A percentile compares a stretch with the other conserved stretches of the same genome.
Conservation (phyloP, 2,797 vertebrate species). For the Fratercula arctica region DNA sequence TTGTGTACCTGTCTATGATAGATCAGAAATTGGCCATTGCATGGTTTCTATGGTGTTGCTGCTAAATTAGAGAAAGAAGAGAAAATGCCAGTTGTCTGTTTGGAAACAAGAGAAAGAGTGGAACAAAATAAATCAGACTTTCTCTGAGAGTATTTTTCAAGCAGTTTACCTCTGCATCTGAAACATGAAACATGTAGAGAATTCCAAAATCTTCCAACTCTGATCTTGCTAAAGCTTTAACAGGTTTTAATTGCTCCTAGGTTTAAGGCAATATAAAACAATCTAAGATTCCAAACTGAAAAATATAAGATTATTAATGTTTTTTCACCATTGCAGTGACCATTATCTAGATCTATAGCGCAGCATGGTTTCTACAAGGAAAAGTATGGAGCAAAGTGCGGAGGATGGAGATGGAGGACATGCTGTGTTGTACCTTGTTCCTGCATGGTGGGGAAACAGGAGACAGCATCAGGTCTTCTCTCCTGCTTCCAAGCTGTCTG, state of each 20-base stretch:
- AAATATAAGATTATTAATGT: rapidly evolving
- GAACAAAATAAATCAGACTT: background rate
- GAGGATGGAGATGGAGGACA: background rate
- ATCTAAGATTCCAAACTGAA: background rate
- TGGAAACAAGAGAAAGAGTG: background rate
- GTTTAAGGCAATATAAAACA: background rate
- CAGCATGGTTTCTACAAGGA: background rate
- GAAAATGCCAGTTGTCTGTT: background rate
- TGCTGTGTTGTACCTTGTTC: background rate
- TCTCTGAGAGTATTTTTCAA: background rate
- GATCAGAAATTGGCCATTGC: background rate
- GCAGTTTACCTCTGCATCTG: background rate
- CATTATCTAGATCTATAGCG: background rate
- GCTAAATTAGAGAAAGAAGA: background rate
- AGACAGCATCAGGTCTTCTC: background rate
- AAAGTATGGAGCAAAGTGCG: background rate
- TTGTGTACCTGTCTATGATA: background rate
- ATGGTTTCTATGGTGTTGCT: background rate
- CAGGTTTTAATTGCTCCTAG: background rate
- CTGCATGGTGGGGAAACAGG: background rate
- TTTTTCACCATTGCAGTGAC: background rate
- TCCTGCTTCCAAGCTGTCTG: background rate
- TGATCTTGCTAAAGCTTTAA: background rate
- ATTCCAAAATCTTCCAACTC: background rate
- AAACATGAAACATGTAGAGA: background rate